phyloP scores from a whole-genome alignment of 2,797 vertebrate genomes.

The Anolis apletophallus region DNA sequence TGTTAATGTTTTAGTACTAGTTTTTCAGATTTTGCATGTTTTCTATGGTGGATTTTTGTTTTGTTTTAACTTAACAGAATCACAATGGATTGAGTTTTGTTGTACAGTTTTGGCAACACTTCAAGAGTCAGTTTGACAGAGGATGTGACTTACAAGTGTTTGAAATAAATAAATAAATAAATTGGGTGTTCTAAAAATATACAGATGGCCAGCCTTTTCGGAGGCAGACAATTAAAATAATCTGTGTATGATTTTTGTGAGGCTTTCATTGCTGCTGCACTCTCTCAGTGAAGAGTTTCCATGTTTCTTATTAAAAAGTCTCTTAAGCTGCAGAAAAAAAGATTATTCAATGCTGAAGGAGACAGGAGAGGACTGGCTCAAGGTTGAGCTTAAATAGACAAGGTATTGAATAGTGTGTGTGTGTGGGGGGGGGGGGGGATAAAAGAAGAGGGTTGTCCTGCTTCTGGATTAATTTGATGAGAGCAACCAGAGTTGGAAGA shows the following conservation, averaged over 20 bases:
- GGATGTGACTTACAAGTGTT: constrained; percentile 14
- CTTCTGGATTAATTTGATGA: background rate
- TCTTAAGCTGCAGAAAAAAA: background rate
- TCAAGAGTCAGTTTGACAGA: constrained; percentile 9
- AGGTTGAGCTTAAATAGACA: background rate
- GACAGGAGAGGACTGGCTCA: background rate
- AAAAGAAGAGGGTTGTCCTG: background rate
- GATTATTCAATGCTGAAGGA: background rate
- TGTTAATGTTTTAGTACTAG: background rate
- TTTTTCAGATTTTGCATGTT: background rate
- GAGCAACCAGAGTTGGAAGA: no score
- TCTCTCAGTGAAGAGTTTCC: constrained; percentile 3
- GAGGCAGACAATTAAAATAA: constrained; percentile 57
- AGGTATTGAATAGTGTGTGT: background rate
- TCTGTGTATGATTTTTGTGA: constrained; percentile 21
- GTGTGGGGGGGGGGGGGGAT: no score
- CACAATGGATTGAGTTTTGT: background rate
- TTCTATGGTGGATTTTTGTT: background rate
- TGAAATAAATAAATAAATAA: constrained; percentile 38
- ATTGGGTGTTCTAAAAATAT: constrained; percentile 27
- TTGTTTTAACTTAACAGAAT: background rate
- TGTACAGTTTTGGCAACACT: constrained; percentile 11
- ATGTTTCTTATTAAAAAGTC: constrained; percentile 30
- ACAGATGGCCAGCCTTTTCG: constrained; percentile 36
- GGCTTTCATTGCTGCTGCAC: background rate